These are phyloP conservation scores for Dromococcyx pavoninus DNA, from an alignment of 2,797 vertebrate species.

Conservation along the genomic window DNA sequence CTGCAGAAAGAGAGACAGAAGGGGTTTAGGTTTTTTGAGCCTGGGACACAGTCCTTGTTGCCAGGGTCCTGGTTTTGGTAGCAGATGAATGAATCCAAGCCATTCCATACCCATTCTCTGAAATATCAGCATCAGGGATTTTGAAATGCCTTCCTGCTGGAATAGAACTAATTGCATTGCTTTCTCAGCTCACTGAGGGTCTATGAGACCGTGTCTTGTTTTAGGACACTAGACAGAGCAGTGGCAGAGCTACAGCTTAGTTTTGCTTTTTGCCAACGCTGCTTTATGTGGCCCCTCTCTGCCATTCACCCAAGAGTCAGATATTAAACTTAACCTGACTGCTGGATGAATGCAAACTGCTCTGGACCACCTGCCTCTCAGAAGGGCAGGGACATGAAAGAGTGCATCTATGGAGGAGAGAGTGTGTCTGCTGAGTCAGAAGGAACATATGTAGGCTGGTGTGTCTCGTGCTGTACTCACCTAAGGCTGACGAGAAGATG, in stretches of 20 bases:
- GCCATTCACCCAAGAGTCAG: rapidly evolving
- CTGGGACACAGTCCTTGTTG: neutral
- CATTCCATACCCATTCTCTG: neutral
- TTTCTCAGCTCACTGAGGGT: neutral
- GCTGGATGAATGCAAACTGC: neutral
- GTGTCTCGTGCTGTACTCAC: neutral
- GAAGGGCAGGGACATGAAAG: neutral
- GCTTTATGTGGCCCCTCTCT: neutral
- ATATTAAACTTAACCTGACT: neutral
- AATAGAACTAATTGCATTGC: neutral
- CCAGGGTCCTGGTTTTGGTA: neutral
- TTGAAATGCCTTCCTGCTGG: neutral
- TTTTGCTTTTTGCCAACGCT: neutral
- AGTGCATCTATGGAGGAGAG: neutral
- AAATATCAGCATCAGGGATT: neutral
- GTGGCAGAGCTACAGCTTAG: neutral
- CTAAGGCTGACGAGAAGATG: neutral
- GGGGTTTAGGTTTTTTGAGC: neutral
- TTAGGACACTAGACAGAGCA: neutral
- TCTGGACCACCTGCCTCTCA: neutral
- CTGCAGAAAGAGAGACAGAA: neutral
- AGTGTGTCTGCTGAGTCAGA: neutral
- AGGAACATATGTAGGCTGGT: neutral
- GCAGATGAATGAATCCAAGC: neutral
- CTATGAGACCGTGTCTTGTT: rapidly evolving